Conservation (phyloP, 92 coral and sea anemone genomes). For the Bergia sp. region DNA sequence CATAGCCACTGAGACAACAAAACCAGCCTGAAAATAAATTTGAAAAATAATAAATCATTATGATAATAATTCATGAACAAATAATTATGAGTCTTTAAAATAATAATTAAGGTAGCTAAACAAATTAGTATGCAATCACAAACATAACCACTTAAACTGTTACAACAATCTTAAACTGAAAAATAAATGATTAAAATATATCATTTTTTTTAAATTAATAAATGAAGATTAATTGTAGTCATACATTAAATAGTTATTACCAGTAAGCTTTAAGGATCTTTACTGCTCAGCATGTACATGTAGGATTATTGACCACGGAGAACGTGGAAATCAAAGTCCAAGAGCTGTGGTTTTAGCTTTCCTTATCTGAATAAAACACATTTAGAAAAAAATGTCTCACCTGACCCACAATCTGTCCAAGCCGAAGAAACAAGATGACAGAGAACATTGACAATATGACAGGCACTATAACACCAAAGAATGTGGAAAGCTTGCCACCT, state of each 20-base stretch:
- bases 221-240: too few relatives aligned
- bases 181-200: too few relatives aligned
- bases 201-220: too few relatives aligned
- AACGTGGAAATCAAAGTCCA: too few relatives aligned
- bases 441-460: constrained; percentile 94
- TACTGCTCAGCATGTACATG: neutral
- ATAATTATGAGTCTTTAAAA: neutral
- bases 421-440: constrained; percentile 88
- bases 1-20: constrained; percentile 73
- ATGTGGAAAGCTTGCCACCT: constrained; percentile 76
- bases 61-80: neutral
- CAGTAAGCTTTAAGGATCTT: too few relatives aligned
- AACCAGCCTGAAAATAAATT: constrained; percentile 75
- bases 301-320: too few relatives aligned
- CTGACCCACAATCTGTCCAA: constrained; percentile 97
- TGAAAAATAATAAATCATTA: neutral
- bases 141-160: too few relatives aligned
- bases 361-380: neutral
- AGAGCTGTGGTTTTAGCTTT: too few relatives aligned
- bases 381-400: constrained; percentile 40
- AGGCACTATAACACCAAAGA: constrained; percentile 96
- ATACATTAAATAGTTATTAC: too few relatives aligned
- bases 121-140: too few relatives aligned
- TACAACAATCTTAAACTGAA: too few relatives aligned
- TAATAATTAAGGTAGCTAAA: too few relatives aligned